Conservation (phyloP, 2,113 vertebrate genomes). For the Empidonax alnorum region DNA sequence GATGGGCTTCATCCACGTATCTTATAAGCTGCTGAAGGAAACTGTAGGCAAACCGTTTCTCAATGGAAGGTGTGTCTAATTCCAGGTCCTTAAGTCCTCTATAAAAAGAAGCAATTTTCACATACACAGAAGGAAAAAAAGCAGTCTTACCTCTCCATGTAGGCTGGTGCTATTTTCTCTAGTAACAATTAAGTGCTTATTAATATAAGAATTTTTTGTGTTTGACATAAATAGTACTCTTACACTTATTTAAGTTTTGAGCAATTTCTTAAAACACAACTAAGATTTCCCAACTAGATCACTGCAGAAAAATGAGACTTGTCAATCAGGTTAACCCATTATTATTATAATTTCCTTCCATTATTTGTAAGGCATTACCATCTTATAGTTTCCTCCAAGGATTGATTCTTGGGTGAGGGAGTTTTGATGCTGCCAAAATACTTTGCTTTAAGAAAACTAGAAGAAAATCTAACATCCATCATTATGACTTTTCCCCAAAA, state of each 20-base stretch:
- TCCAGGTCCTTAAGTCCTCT: conserved; percentile 92
- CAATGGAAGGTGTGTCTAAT: conserved; percentile 92
- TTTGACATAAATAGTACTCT: not conserved
- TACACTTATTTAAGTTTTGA: not conserved
- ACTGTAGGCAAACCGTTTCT: conserved; percentile 95
- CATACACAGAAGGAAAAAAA: not conserved
- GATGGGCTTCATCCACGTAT: conserved; percentile 92
- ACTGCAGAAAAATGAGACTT: not conserved
- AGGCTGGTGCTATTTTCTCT: not conserved
- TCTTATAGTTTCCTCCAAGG: not conserved
- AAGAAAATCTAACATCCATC: not conserved
- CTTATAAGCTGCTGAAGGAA: conserved; percentile 94
- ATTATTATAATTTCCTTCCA: not conserved
- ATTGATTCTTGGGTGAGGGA: not conserved
- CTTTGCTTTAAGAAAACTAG: not conserved
- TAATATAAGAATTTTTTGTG: not conserved
- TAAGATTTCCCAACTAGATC: not conserved
- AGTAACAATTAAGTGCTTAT: not conserved
- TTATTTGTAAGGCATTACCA: not conserved
- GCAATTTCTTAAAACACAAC: not conserved
- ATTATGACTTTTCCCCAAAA: not conserved
- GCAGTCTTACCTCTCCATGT: not conserved
- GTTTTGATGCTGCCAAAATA: not conserved
- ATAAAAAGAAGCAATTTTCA: conserved; percentile 18
- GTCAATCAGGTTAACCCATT: not conserved